A percentile compares a stretch with the other conserved stretches of the same genome.
phyloP scores from a whole-genome alignment of 2,888 invertebrate species.

The Mythimna pallens region DNA sequence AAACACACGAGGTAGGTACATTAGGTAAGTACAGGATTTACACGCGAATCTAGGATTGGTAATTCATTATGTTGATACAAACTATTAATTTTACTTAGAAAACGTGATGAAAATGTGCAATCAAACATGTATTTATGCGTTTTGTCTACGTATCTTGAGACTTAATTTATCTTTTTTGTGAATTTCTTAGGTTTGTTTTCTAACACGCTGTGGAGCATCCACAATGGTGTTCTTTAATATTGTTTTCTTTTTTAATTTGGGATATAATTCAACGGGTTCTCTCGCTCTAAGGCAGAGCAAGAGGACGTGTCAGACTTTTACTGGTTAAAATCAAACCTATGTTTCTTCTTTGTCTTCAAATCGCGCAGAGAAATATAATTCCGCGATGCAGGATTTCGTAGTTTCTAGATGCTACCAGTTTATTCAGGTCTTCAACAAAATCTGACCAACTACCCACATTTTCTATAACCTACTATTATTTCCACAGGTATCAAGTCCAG shows the following conservation, averaged over 20 bases:
- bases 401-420: no score
- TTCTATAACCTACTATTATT: neutral
- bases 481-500: constrained; percentile 91
- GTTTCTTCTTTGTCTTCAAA: no score
- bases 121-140: neutral
- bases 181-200: neutral
- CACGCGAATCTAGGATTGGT: constrained; percentile 16
- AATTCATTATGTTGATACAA: constrained; percentile 18
- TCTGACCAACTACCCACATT: neutral
- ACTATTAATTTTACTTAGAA: constrained; percentile 27
- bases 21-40: constrained; percentile 27
- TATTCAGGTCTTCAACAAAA: neutral
- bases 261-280: no score
- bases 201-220: neutral
- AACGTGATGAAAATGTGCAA: constrained; percentile 19
- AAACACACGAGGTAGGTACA: neutral
- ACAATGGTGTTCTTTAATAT: no score
- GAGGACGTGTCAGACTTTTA: no score
- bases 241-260: no score
- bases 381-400: no score
- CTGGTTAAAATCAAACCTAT: no score
- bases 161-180: no score
- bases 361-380: no score
- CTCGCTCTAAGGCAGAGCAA: no score
- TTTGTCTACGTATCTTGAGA: neutral